Evolutionary conservation across 2,888 invertebrate genomes (phyloP).

Genomic region (Drosophila stalkeri): DNA sequence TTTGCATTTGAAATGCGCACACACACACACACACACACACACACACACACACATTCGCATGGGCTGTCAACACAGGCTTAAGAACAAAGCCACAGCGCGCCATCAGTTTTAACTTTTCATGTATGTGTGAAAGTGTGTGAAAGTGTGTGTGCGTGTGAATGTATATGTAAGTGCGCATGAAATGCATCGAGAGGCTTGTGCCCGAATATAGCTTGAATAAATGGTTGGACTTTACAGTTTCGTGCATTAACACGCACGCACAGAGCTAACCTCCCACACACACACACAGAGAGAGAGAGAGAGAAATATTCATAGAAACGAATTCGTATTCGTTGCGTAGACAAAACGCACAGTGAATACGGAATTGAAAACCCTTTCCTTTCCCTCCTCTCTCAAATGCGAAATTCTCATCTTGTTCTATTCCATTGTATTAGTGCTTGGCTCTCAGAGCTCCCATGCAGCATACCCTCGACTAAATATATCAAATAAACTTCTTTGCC

Average conservation of each 20-base stretch:
- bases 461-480: not conserved
- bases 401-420: conserved; percentile 22
- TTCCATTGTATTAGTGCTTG: conserved; percentile 14
- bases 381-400: not conserved
- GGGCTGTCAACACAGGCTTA: conserved; percentile 65
- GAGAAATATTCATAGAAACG: conserved; percentile 21
- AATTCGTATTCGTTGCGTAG: conserved; percentile 41
- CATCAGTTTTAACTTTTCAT: conserved; percentile 40
- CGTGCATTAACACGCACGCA: conserved; percentile 79
- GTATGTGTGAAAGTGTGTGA: not conserved
- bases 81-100: conserved; percentile 55
- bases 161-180: conserved; percentile 55
- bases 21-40: conserved; percentile 18
- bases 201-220: conserved; percentile 42
- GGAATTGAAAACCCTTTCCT: conserved; percentile 47
- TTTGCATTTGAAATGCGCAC: conserved; percentile 67
- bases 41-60: conserved; percentile 24
- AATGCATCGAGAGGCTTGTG: conserved; percentile 53
- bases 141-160: conserved; percentile 11
- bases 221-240: conserved; percentile 69
- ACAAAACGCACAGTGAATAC: conserved; percentile 71
- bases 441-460: not conserved
- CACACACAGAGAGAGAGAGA: not conserved
- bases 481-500: not conserved
- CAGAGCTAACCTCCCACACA: conserved; percentile 16